Conservation (phyloP, 1,140 invertebrate species). For the Drosophila bipectinata region DNA sequence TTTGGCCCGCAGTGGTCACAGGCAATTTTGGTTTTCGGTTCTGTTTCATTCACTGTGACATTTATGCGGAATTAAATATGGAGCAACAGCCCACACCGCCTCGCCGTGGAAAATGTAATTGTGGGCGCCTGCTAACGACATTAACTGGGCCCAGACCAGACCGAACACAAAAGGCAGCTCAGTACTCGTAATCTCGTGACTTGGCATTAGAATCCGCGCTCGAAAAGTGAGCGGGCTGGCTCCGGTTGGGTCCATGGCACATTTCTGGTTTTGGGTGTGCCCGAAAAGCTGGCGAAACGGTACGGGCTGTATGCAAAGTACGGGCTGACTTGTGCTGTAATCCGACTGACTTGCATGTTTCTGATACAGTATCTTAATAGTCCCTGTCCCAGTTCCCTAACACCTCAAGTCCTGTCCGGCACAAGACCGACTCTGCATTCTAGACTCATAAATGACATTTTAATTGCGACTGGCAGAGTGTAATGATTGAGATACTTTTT, state of each 20-base stretch:
- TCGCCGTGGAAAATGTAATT: conserved; percentile 22
- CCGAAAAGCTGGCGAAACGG: conserved; percentile 12
- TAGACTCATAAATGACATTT: conserved; percentile 36
- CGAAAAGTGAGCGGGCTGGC: conserved; percentile 59
- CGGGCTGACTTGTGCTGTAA: background rate
- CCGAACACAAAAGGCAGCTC: conserved; percentile 19
- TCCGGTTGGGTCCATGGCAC: conserved; percentile 12
- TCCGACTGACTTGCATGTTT: conserved; percentile 27
- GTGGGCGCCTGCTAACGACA: conserved; percentile 35
- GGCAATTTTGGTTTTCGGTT: background rate
- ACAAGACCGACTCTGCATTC: background rate
- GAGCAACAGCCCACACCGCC: conserved; percentile 18
- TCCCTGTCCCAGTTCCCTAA: conserved; percentile 27
- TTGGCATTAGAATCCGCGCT: conserved; percentile 54
- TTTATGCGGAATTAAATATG: conserved; percentile 14
- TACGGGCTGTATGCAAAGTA: conserved; percentile 30
- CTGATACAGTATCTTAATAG: conserved; percentile 32
- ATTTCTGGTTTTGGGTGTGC: conserved; percentile 60
- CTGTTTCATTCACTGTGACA: background rate
- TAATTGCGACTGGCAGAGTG: conserved; percentile 17
- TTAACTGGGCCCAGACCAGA: conserved; percentile 10
- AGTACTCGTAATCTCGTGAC: conserved; percentile 24
- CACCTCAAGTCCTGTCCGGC: background rate
- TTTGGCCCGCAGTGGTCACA: background rate
- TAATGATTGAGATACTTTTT: conserved; percentile 26